Evolutionary conservation across 1,140 invertebrate species (phyloP), one percentile per base, ranked within the genome.

Genomic region (Metaphire vulgaris): DNA sequence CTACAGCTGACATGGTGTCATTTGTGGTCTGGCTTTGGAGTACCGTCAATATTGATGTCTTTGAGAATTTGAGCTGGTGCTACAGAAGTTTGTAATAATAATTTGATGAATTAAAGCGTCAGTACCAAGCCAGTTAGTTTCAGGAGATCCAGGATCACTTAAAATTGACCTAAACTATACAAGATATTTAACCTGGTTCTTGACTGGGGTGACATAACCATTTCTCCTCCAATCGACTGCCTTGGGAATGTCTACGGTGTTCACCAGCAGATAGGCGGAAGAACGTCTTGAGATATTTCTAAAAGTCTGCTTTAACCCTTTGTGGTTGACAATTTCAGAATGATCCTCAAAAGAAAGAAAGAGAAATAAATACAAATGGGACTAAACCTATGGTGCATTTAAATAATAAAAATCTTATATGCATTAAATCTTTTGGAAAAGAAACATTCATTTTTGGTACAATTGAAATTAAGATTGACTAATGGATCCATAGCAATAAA

Each of bases 131-230:
- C 26, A 14, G 26, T 65, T 26, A 65, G 14, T 26, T 65, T 65
- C 56, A 14, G 14, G 14, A 65, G 14, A 14, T 15, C 26, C 56
- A 65, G 14, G 14, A 65, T 65, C 56, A 65, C 26, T 26, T 65
- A 65, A 15, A 15, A 65, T 65, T 26, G 26, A 14, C 56, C 14
- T 65, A 15, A 65, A 14, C 14, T 15, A 15, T 1, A 74, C 16
- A n/a, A 26, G 16, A 75, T 14, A 26, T 12, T n/a, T 66, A 28
- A 82, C 87, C 81, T 98, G 96, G 88, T 98, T 92, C 87, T 98
- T 98, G 56, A 98, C 89, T 1, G 88, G 89, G 28, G 95, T 98
- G 28, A 98, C 95, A 79, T 92, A 92, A 67, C 94, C 94, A 77
- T 91, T 86, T 70, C 89, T 82, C 33, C 87, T 77, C 96, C 96